A percentile compares a stretch with the other conserved stretches of the same genome.
Conservation (phyloP, 2,888 invertebrate genomes). For the Yponomeuta cagnagella region DNA sequence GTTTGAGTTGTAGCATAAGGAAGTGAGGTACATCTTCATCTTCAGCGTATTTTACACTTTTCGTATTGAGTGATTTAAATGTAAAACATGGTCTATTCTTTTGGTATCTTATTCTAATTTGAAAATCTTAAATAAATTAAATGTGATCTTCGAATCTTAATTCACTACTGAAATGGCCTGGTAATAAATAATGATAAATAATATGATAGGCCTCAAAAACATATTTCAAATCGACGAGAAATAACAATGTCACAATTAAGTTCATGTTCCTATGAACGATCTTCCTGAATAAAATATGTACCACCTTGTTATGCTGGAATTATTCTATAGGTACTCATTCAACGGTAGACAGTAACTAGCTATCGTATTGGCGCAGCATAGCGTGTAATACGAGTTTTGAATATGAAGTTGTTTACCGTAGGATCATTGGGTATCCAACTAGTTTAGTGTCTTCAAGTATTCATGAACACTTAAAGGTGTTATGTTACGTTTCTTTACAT, state of each 20-base stretch:
- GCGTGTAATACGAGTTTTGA: slow-evolving; percentile 12
- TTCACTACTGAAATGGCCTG: too few species aligned
- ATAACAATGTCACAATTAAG: too few species aligned
- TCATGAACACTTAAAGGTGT: neutral
- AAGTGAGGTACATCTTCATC: neutral
- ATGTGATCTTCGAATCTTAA: too few species aligned
- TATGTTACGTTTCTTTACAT: neutral
- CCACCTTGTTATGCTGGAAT: neutral
- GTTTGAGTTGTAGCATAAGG: neutral
- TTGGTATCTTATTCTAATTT: too few species aligned
- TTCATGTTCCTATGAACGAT: too few species aligned
- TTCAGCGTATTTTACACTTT: neutral
- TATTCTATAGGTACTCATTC: neutral
- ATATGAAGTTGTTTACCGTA: slow-evolving; percentile 2
- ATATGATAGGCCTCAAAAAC: too few species aligned
- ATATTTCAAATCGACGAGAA: too few species aligned
- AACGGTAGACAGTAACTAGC: neutral
- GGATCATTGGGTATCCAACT: neutral
- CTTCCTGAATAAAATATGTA: neutral
- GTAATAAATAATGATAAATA: too few species aligned
- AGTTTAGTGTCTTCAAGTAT: neutral
- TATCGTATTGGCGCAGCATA: slow-evolving; percentile 4
- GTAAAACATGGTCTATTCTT: too few species aligned
- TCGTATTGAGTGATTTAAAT: neutral
- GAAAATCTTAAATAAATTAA: too few species aligned